These are phyloP conservation scores for Sebastes steindachneri DNA, from an alignment of 2,797 vertebrate species.

Conservation along the genomic window DNA sequence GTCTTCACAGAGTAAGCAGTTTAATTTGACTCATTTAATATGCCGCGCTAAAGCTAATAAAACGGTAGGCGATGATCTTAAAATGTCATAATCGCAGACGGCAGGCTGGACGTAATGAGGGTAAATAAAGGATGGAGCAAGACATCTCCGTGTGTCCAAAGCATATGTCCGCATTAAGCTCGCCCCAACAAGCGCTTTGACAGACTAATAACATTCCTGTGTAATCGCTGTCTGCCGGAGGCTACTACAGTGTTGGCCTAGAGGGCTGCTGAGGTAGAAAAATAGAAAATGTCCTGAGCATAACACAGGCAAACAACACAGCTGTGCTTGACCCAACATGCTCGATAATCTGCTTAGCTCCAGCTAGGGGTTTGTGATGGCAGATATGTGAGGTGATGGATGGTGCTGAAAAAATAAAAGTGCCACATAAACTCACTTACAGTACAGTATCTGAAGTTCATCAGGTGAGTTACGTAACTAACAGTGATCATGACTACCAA, in stretches of 20 bases:
- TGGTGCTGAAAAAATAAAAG: not conserved
- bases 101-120: slow-evolving; percentile 27
- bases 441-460: not conserved
- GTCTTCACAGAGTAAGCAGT: not conserved
- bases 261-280: slow-evolving; percentile 9
- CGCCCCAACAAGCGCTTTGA: slow-evolving; percentile 19
- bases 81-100: slow-evolving; percentile 33
- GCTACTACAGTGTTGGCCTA: not conserved
- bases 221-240: slow-evolving; percentile 23
- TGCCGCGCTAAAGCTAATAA: not conserved
- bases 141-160: slow-evolving; percentile 44
- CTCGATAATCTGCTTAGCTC: slow-evolving; percentile 7
- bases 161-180: slow-evolving; percentile 33
- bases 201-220: slow-evolving; percentile 29
- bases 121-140: slow-evolving; percentile 56
- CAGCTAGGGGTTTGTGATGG: not conserved
- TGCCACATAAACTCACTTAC: not conserved
- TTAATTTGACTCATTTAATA: slow-evolving; percentile 1
- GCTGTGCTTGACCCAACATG: slow-evolving; percentile 15
- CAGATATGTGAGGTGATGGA: not conserved
- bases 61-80: not conserved
- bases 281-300: not conserved
- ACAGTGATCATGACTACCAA: not conserved
- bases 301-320: not conserved
- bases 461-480: not conserved